Base-by-base conservation (phyloP, 1,140 invertebrate genomes). In the Nymphalis io region DNA sequence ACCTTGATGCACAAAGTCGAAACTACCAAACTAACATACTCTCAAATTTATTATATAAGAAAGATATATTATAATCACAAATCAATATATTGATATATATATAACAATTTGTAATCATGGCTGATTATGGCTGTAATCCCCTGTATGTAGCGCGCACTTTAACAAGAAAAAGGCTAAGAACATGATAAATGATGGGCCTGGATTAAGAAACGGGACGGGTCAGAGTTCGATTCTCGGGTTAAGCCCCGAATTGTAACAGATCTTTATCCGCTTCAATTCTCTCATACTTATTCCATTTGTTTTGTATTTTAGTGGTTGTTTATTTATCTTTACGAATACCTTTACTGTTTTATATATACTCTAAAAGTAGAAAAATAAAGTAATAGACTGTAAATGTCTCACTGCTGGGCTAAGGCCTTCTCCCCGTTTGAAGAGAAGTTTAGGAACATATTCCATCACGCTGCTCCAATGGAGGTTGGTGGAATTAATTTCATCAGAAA, bases 171-270 rank as follows among this genome's bases (percentile, higher is more conserved):
- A 60, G 51, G 13, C 13, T 11, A 39, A 27, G 60, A 23, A 69
- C 61, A 70, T 73, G 67, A 73, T 66, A 70, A 27, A 73, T 70
- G 72, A 63, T 63, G 5, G 13, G 16, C 46, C 15, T 20, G 64
- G 68, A 68, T 71, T 71, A 70, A 64, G 60, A 12, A 55, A 27
- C 20, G 51, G 20, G 60, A 48, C 60, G 68, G 73, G 68, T 74
- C 64, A 68, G 39, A 64, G 68, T 71, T 74, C 69, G 73, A 71
- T 74, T 68, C 60, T 51, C 27, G 65, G 63, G 68, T 57, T 71
- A 68, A 70, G 72, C 72, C 60, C 27, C 44, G 60, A 74, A 74
- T 74, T 70, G 53, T 67, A 23, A 61, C 27, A 65, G 33, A 39
- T 65, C 40, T 58, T 69, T 72, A 72, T 72, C 64, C 42, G 18